A percentile compares a stretch with the other conserved stretches of the same genome.
Conservation (phyloP, 2,888 invertebrate genomes). For the Lacanobia wlatinum region DNA sequence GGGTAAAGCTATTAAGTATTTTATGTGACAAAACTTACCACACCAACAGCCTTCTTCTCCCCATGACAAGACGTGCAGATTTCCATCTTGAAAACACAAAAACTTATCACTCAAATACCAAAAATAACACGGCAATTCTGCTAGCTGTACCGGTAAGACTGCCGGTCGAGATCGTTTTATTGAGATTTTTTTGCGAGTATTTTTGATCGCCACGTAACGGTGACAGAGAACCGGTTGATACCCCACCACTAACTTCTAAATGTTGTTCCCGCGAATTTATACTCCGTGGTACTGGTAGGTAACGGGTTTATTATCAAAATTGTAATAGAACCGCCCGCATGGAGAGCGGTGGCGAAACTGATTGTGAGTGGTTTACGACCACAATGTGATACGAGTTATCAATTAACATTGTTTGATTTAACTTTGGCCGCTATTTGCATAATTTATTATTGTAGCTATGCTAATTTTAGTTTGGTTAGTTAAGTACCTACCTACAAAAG, state of each 20-base stretch:
- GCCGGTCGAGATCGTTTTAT: slow-evolving; percentile 16
- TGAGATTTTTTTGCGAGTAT: slow-evolving; percentile 42
- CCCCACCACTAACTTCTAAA: slow-evolving; percentile 35
- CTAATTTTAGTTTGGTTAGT: slow-evolving; percentile 11
- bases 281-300: slow-evolving; percentile 3
- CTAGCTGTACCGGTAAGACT: slow-evolving; percentile 10
- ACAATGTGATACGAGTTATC: slow-evolving; percentile 54
- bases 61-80: slow-evolving; percentile 26
- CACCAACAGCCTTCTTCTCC: slow-evolving; percentile 26
- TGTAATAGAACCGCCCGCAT: slow-evolving; percentile 43
- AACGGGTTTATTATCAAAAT: slow-evolving; percentile 36
- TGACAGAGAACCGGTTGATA: slow-evolving; percentile 28
- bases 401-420: slow-evolving; percentile 57
- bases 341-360: slow-evolving; percentile 49
- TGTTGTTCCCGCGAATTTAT: slow-evolving; percentile 34
- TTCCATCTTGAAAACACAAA: slow-evolving; percentile 40
- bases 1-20: background rate
- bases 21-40: slow-evolving; percentile 42
- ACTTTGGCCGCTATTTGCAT: slow-evolving; percentile 56
- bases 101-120: slow-evolving; percentile 11
- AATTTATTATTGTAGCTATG: slow-evolving; percentile 29
- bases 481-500: background rate
- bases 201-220: slow-evolving; percentile 47
- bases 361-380: slow-evolving; percentile 50
- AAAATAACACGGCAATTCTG: slow-evolving; percentile 8